Conservation (phyloP, 2,113 vertebrate species). For the Polypterus bichir region DNA sequence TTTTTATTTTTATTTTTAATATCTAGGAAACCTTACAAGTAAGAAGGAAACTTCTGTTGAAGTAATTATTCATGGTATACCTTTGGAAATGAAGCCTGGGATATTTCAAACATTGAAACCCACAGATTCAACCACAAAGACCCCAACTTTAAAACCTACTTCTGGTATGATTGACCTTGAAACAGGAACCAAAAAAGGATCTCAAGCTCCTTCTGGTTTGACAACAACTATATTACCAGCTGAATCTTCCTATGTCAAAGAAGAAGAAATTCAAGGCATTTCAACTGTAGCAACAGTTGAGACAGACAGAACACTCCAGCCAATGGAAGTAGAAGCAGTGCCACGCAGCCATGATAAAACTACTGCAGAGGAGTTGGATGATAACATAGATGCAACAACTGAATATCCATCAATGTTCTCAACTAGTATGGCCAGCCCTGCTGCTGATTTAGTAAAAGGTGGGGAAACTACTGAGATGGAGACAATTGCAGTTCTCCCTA, state of each 20-base stretch:
- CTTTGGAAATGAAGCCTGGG: no score
- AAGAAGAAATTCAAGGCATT: no score
- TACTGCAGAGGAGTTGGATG: background rate
- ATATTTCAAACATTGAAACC: no score
- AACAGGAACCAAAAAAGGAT: constrained; percentile 1
- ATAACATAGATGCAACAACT: constrained; percentile 9
- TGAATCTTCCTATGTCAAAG: no score
- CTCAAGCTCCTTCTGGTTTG: background rate
- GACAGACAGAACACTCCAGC: background rate
- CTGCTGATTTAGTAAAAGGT: background rate
- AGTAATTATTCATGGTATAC: no score
- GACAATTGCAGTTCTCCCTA: background rate
- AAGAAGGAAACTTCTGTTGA: no score
- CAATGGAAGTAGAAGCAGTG: background rate
- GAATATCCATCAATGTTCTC: constrained; percentile 50
- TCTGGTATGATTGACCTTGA: constrained; percentile 16
- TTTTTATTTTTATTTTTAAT: no score
- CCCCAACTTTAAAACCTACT: background rate
- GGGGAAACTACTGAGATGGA: background rate
- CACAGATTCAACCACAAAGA: background rate
- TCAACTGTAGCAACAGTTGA: no score
- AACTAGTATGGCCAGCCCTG: constrained; percentile 47
- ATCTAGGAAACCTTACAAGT: no score
- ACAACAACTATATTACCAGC: no score
- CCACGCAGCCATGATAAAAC: background rate